Conservation (phyloP, 2,797 vertebrate species). For the Sciaenops ocellatus region DNA sequence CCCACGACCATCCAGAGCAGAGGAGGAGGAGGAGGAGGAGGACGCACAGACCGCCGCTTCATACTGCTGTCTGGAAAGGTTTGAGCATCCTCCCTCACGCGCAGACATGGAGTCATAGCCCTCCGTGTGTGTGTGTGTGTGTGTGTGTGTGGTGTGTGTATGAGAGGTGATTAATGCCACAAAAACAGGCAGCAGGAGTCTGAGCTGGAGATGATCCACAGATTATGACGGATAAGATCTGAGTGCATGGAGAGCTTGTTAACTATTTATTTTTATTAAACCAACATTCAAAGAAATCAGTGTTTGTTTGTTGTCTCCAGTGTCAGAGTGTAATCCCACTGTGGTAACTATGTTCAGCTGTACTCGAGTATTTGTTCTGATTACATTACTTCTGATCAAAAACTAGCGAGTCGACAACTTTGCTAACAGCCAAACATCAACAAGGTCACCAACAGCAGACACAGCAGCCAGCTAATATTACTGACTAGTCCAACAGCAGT, state of each 20-base stretch:
- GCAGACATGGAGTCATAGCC: constrained; percentile 74
- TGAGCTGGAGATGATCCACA: background rate
- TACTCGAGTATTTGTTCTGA: too few species aligned
- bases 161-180: constrained; percentile 66
- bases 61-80: constrained; percentile 53
- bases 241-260: background rate
- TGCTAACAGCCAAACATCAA: too few species aligned
- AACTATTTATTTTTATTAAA: too few species aligned
- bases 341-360: too few species aligned
- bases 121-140: constrained; percentile 29
- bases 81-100: constrained; percentile 76
- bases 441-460: too few species aligned
- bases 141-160: constrained; percentile 23
- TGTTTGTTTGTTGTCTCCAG: too few species aligned
- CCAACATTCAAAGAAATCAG: too few species aligned
- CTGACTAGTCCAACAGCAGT: too few species aligned
- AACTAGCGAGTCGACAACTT: too few species aligned
- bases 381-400: too few species aligned
- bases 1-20: constrained; percentile 59
- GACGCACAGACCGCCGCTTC: constrained; percentile 63
- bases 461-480: too few species aligned
- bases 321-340: too few species aligned
- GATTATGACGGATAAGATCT: background rate
- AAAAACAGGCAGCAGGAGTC: background rate
- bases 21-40: constrained; percentile 48